Conservation (phyloP, 2,888 invertebrate species). For the Troglohyphantes excavatus region DNA sequence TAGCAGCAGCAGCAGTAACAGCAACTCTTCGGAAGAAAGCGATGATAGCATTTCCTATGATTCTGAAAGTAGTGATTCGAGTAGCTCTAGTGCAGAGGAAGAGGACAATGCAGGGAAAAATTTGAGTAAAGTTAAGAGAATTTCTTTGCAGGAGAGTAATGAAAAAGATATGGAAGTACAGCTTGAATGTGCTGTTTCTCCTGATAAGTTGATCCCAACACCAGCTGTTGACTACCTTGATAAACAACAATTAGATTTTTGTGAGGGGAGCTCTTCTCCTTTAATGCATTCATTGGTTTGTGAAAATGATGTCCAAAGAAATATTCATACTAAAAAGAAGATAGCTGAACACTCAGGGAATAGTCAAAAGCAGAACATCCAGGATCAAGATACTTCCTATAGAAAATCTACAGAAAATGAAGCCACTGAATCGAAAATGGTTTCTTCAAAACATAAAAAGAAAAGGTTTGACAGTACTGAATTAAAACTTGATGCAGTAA, state of each 20-base stretch:
- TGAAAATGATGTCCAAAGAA: background rate
- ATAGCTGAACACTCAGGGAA: background rate
- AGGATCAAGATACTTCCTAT: background rate
- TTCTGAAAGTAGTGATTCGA: slow-evolving; percentile 20
- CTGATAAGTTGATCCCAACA: background rate
- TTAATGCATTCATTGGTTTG: background rate
- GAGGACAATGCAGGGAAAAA: background rate
- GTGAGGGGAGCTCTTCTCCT: background rate
- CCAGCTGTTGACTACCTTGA: no score
- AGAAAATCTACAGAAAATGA: background rate
- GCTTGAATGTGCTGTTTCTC: background rate
- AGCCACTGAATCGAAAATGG: background rate
- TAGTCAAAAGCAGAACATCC: background rate
- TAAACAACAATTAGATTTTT: background rate
- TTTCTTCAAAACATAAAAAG: background rate
- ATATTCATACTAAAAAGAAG: background rate
- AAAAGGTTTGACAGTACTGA: background rate
- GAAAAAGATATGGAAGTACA: background rate
- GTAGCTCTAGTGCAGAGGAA: slow-evolving; percentile 33
- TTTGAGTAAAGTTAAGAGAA: background rate
- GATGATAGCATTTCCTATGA: slow-evolving; percentile 23
- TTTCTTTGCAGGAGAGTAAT: background rate
- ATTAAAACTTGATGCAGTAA: background rate
- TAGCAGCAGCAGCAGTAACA: slow-evolving; percentile 46
- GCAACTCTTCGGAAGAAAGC: slow-evolving; percentile 9